Conservation (phyloP, 2,797 vertebrate species). For the Crenuchus spilurus region DNA sequence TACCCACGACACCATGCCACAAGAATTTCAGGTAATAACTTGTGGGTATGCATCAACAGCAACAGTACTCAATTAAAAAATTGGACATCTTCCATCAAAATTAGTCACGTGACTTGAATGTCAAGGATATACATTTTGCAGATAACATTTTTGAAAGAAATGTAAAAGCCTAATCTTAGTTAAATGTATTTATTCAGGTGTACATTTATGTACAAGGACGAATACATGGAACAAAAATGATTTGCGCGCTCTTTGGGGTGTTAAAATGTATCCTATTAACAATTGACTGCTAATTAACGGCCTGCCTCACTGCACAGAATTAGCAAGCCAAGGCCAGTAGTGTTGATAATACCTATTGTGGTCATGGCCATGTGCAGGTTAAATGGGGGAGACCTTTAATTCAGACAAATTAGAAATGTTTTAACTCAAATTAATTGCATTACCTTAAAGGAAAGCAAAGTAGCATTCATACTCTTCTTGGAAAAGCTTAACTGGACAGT, state of each 20-base stretch:
- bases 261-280: background rate
- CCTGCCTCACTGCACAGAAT: background rate
- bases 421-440: no score
- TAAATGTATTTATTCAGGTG: background rate
- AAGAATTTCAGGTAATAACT: no score
- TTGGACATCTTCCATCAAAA: no score
- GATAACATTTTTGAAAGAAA: no score
- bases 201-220: background rate
- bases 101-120: no score
- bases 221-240: no score
- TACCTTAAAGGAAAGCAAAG: background rate
- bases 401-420: background rate
- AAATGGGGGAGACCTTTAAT: background rate
- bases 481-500: background rate
- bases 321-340: background rate
- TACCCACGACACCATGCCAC: no score
- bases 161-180: background rate
- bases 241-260: background rate
- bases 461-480: background rate
- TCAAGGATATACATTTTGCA: no score
- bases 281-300: background rate
- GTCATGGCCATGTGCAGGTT: no score
- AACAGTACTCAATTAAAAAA: no score
- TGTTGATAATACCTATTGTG: background rate
- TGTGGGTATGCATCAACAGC: no score